A percentile compares a stretch with the other conserved stretches of the same genome.
phyloP scores from a whole-genome alignment of 2,113 vertebrate species.

The Semicossyphus pulcher region DNA sequence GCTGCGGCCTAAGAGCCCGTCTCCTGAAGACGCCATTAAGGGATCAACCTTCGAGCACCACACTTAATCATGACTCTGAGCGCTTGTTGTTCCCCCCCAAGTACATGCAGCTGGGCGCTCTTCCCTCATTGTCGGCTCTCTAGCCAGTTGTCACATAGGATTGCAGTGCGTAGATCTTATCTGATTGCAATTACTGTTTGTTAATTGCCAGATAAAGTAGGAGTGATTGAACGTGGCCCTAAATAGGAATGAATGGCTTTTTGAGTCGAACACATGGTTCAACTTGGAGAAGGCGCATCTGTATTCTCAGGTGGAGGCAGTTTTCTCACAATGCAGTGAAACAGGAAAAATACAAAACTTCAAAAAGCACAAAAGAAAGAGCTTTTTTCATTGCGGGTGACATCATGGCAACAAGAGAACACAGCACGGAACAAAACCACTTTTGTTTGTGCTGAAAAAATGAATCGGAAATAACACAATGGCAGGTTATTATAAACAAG shows the following conservation, averaged over 20 bases:
- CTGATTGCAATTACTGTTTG: constrained; percentile 77
- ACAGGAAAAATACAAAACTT: not conserved
- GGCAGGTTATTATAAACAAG: constrained; percentile 72
- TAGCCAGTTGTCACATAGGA: constrained; percentile 60
- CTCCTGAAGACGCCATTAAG: constrained; percentile 67
- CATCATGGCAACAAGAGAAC: constrained; percentile 36
- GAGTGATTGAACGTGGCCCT: constrained; percentile 55
- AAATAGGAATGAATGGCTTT: constrained; percentile 48
- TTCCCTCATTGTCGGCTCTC: constrained; percentile 48
- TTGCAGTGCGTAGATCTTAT: constrained; percentile 48
- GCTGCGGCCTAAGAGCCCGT: constrained; percentile 56
- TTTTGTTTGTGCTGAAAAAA: constrained; percentile 51
- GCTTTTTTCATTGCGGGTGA: constrained; percentile 57
- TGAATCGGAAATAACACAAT: constrained; percentile 69
- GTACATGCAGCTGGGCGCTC: constrained; percentile 56
- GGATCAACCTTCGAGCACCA: constrained; percentile 56
- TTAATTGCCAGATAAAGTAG: constrained; percentile 74
- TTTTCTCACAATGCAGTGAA: not conserved
- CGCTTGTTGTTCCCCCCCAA: constrained; percentile 44
- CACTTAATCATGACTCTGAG: constrained; percentile 71
- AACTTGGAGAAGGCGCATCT: constrained; percentile 21
- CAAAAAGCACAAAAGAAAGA: constrained; percentile 35
- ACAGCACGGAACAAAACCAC: constrained; percentile 37
- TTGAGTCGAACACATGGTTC: constrained; percentile 37
- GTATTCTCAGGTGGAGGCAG: constrained; percentile 54